Percentiles rank a stretch among this genome's conserved stretches.
These are phyloP conservation scores for Mormyrops boulengeri DNA, from an alignment of 2,797 vertebrate species.

Conservation along the genomic window DNA sequence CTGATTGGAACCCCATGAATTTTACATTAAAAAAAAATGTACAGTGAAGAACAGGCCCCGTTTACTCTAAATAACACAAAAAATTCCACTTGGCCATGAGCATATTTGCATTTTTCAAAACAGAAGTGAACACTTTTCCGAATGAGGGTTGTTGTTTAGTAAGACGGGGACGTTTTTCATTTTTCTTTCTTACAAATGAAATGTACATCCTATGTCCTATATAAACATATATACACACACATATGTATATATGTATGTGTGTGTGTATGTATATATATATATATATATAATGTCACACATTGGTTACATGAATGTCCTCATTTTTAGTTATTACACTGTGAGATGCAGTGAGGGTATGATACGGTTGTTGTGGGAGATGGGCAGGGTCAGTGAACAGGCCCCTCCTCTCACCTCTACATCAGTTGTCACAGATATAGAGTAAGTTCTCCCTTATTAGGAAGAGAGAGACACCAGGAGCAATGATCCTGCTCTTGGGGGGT, in stretches of 20 bases:
- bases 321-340: background rate
- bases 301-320: background rate
- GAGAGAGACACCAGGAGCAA: background rate
- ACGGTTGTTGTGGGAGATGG: background rate
- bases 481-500: background rate
- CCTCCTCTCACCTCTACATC: background rate
- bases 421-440: background rate
- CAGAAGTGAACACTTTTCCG: background rate
- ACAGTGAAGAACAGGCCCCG: background rate
- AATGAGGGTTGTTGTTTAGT: background rate
- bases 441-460: background rate
- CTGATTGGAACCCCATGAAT: slow-evolving; percentile 4
- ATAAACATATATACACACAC: background rate
- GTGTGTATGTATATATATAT: background rate
- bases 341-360: background rate
- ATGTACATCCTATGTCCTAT: background rate
- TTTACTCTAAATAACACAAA: background rate
- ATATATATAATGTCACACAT: background rate
- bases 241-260: background rate
- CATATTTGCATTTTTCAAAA: background rate
- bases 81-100: background rate
- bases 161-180: background rate
- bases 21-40: background rate
- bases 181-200: background rate
- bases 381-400: background rate